A percentile compares a stretch with the other conserved stretches of the same genome.
Evolutionary conservation across 2,797 vertebrate species (phyloP).

Genomic region (Macrochelys suwanniensis): DNA sequence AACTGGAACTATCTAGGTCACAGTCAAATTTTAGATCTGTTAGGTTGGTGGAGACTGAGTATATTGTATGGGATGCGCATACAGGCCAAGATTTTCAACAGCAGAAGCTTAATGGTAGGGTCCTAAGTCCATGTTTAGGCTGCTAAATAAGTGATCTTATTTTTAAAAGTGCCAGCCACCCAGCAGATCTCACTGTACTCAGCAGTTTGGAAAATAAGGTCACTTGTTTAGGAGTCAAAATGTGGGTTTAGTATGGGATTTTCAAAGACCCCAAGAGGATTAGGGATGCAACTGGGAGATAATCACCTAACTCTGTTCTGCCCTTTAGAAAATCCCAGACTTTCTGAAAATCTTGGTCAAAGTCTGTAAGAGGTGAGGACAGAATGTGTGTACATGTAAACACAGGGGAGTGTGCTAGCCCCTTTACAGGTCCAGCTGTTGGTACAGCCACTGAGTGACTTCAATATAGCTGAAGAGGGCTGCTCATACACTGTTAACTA

Average conservation of each 20-base stretch:
- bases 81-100: conserved; percentile 27
- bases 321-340: not conserved
- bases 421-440: not conserved
- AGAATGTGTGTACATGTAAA: not conserved
- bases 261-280: conserved; percentile 5
- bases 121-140: not conserved
- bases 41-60: conserved; percentile 10
- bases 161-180: not conserved
- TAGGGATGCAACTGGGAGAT: not conserved
- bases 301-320: not conserved
- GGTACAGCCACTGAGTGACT: not conserved
- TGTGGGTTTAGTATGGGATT: not conserved
- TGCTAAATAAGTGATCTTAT: conserved; percentile 18
- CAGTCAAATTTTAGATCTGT: conserved; percentile 13
- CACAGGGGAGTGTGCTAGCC: not conserved
- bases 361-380: not conserved
- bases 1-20: conserved; percentile 23
- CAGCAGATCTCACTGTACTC: conserved; percentile 23
- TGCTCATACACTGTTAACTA: not conserved
- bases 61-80: not conserved
- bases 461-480: not conserved
- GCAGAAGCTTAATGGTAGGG: not conserved
- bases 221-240: not conserved
- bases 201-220: conserved; percentile 25
- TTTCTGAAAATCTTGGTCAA: not conserved